Conservation (phyloP, 2,888 invertebrate genomes). For the Alentia gelatinosa region DNA sequence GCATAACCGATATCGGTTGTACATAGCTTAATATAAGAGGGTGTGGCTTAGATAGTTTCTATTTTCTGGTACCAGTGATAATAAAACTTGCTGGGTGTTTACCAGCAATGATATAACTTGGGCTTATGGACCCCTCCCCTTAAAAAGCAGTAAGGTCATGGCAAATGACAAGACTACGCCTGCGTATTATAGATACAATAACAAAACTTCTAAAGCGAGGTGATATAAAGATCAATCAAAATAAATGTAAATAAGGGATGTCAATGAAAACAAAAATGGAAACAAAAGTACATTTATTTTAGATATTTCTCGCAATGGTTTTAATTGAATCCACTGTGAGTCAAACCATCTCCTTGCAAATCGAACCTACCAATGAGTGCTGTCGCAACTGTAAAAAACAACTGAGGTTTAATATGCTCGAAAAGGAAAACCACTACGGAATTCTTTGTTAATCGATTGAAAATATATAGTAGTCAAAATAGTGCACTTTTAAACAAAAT, state of each 20-base stretch:
- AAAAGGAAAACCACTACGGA: not conserved
- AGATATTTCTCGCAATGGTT: not conserved
- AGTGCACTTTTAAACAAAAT: not conserved
- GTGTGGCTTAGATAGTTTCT: too few relatives aligned
- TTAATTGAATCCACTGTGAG: not conserved
- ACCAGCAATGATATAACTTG: too few relatives aligned
- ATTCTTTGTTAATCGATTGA: not conserved
- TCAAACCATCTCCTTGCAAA: not conserved
- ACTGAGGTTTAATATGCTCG: not conserved
- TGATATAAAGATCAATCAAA: not conserved
- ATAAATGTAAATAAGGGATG: not conserved
- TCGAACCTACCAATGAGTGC: slow-evolving; percentile 47
- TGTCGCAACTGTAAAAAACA: slow-evolving; percentile 3
- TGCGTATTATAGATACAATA: too few relatives aligned
- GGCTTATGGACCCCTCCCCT: too few relatives aligned
- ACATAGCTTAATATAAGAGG: too few relatives aligned
- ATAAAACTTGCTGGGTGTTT: too few relatives aligned
- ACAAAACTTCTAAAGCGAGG: too few relatives aligned
- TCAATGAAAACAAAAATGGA: not conserved
- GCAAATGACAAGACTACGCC: too few relatives aligned
- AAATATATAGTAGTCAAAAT: not conserved
- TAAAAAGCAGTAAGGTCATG: too few relatives aligned
- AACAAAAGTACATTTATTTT: not conserved
- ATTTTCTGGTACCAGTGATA: too few relatives aligned
- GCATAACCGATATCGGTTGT: too few relatives aligned